A percentile compares a stretch with the other conserved stretches of the same genome.
phyloP scores from a whole-genome alignment of 2,797 vertebrate species.

The Pseudochaenichthys georgianus region DNA sequence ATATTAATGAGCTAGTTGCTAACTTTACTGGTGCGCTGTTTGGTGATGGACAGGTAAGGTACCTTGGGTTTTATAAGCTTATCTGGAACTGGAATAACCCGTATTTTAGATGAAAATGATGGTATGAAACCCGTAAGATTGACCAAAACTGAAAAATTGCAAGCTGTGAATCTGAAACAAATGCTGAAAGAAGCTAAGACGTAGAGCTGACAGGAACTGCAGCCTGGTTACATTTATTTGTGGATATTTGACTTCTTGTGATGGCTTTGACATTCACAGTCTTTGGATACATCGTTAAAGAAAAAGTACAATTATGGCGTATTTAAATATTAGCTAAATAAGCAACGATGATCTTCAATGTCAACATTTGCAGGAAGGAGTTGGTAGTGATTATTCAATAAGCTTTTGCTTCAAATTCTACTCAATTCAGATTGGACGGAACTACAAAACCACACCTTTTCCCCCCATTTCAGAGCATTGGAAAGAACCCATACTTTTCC shows the following conservation, averaged over 20 bases:
- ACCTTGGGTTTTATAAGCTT: no score
- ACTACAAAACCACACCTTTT: not conserved
- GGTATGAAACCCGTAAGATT: no score
- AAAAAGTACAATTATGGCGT: not conserved
- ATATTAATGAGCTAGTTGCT: no score
- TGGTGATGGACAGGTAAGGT: no score
- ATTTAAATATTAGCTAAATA: not conserved
- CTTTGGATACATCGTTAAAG: not conserved
- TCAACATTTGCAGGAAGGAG: not conserved
- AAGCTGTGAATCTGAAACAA: no score
- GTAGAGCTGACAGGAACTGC: not conserved
- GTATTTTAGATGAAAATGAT: no score
- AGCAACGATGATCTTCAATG: not conserved
- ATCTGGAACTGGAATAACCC: no score
- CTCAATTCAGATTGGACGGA: not conserved
- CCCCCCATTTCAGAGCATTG: not conserved
- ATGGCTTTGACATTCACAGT: not conserved
- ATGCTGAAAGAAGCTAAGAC: not conserved
- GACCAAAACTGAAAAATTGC: no score
- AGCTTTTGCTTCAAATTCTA: not conserved
- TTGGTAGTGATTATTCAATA: not conserved
- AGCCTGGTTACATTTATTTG: no score
- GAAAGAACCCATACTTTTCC: not conserved
- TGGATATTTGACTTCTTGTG: no score
- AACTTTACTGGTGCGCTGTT: no score